Base-by-base conservation (phyloP, 2,888 invertebrate species). In the Drosophila mettleri region DNA sequence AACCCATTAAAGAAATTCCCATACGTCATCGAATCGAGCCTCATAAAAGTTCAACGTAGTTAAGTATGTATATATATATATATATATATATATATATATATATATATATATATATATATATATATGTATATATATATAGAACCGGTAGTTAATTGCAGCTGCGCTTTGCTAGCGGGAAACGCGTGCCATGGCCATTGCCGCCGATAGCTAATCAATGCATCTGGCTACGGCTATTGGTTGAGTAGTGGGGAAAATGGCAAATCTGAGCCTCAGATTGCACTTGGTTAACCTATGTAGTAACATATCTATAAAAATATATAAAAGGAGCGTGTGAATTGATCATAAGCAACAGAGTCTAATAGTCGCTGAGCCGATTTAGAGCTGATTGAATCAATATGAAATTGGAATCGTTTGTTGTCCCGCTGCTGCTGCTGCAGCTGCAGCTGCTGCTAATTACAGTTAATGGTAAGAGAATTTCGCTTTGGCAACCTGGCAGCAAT, bases 281-380 rank as follows among this genome's bases (percentile, higher is more conserved):
- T n/a, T 39, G 55, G 39, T 57, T 34, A 27, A 33, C 27, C 36
- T 31, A 2, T 27, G 34, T 12, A 45, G 14, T n/a, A n/a, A n/a
- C n/a, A n/a, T n/a, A n/a, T n/a, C n/a, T n/a, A n/a, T n/a, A n/a
- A n/a, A n/a, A 9, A 49, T 12, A 27, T 70, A 80, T 80, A 83
- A 63, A 82, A 62, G 18, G 46, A 52, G 65, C 33, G 12, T 36
- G 52, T 18, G n/a, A 38, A 18, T 14, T 45, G 33, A 45, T 48
- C 34, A 3, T 39, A 48, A 22, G 10, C 60, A 69, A 58, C 83
- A 86, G 69, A 83, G 63, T 86, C 41, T 64, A 63, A 53, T 62
- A 53, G 69, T 45, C 54, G 51, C 60, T 73, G 46, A 24, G 49
- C 52, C 4, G 14, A 22, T 22, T 41, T 39, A 49, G 45, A 85